Evolutionary conservation across 1,140 invertebrate species (phyloP), one percentile per base, ranked within the genome.

Genomic region (Penaeus japonicus): DNA sequence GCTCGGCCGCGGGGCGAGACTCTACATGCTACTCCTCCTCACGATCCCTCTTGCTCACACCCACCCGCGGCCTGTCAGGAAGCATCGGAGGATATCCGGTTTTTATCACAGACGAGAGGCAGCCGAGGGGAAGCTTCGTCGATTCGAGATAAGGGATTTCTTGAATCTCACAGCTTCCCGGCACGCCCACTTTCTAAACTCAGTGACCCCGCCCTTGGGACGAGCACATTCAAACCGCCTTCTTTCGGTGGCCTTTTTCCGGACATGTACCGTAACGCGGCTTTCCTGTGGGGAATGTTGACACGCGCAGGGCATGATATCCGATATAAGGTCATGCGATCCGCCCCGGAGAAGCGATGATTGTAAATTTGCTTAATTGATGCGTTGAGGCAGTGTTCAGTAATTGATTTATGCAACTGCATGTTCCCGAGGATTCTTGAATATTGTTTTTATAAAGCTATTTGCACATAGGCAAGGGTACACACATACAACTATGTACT

Each of bases 1-100:
- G 85, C 55, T 62, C 70, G 85, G 85, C 85, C 85, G 85, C 75
- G 85, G 85, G 81, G 27, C 62, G 85, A 35, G 77, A 86, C 77
- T 55, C 77, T 47, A 47, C 47, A 35, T 57, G 59, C 75, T 79
- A 79, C 75, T 62, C 77, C 27, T 86, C 32, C 85, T 79, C 27
- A 65, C 85, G 75, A 39, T 30, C 30, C 35, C 47, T 35, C 35
- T 62, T 53, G 35, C 54, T 39, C 55, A 57, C 57, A 57, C 83
- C 65, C 83, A 73, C 83, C 35, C 83, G 62, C 83, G 62, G 70
- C 83, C 83, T 84, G 47, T 54, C 77, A 54, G 77, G 77, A 79
- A 79, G 54, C 59, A 62, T 39, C 55, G 30, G 30, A 59, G 81
- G 59, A 83, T 65, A 83, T 83, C 81, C 81, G 55, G 81, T 73